These are phyloP conservation scores for Cabera pusaria DNA, from an alignment of 2,888 invertebrate species.

Conservation along the genomic window DNA sequence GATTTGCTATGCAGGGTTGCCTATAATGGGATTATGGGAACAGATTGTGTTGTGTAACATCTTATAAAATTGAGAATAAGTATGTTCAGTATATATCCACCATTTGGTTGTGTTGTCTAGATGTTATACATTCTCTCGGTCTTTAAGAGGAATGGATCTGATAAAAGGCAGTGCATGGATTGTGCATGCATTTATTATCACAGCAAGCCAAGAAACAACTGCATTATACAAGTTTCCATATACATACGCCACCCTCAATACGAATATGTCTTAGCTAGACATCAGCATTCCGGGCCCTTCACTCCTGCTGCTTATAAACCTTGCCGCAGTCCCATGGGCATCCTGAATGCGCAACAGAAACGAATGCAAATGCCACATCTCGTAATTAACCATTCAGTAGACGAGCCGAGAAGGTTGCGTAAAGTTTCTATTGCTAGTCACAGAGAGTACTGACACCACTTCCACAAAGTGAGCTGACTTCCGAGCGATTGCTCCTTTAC, in stretches of 20 bases:
- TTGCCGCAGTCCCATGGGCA: slow-evolving; percentile 25
- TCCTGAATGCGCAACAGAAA: slow-evolving; percentile 31
- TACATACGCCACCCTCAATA: slow-evolving; percentile 7
- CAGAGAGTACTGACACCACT: slow-evolving; percentile 35
- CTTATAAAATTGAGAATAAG: too few species aligned
- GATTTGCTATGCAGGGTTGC: too few species aligned
- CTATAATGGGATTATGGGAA: too few species aligned
- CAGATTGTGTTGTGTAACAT: too few species aligned
- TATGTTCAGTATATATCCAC: too few species aligned
- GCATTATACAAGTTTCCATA: slow-evolving; percentile 15
- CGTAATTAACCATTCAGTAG: slow-evolving; percentile 40
- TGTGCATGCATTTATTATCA: too few species aligned
- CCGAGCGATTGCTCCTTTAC: slow-evolving; percentile 44
- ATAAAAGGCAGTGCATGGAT: too few species aligned
- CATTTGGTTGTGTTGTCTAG: too few species aligned
- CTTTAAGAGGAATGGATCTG: too few species aligned
- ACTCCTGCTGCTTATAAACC: slow-evolving; percentile 24
- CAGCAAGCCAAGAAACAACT: neutral
- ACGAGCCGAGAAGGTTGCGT: slow-evolving; percentile 43
- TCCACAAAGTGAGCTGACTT: slow-evolving; percentile 50
- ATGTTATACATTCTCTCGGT: too few species aligned
- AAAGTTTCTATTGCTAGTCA: slow-evolving; percentile 46
- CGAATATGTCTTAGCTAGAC: slow-evolving; percentile 13
- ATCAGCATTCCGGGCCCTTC: slow-evolving; percentile 22
- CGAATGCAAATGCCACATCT: slow-evolving; percentile 35